Evolutionary conservation across 1,140 invertebrate species (phyloP), one percentile per base, ranked within the genome.

Genomic region (Scaptomyza pallida): DNA sequence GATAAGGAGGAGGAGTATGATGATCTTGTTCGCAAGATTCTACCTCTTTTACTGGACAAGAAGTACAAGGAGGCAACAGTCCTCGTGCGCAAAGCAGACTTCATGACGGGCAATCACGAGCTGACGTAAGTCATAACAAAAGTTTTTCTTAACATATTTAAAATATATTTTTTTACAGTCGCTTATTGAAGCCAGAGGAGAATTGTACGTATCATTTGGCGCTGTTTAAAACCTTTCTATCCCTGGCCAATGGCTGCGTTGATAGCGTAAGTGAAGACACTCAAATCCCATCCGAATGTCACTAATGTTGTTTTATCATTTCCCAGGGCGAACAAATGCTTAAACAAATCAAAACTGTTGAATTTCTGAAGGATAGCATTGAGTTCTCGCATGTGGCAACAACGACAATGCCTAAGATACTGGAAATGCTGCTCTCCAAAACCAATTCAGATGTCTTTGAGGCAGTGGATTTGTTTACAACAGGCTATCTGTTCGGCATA

Each of bases 401-500:
- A 45, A 92, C 93, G 51, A 94, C 95, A 0, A 93, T 97, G 45
- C 95, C 96, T 0, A 77, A 95, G 5, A 93, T 96, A 10, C 94
- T 95, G 75, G 93, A 94, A 10, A 91, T 97, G 72, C 92, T 98
- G 2, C 94, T 94, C 73, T 97, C 96, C 0, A 94, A 95, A 75
- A 94, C 94, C 63, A 92, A 94, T 0, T 93, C 95, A 1, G 97
- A 98, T 91, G 95, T 97, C 0, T 93, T 95, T 35, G 97, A 98
- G 92, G 95, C 97, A 0, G 95, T 97, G 41, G 94, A 96, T 50
- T 96, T 98, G 85, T 96, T 98, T 70, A 96, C 96, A 0, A 94
- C 94, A 0, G 95, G 95, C 3, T 95, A 95, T 85, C 94, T 96
- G 78, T 97, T 97, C 89, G 94, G 95, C 48, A 93, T 98, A 12